Conservation (phyloP, 2,888 invertebrate species). For the Philhelius pedissequus region DNA sequence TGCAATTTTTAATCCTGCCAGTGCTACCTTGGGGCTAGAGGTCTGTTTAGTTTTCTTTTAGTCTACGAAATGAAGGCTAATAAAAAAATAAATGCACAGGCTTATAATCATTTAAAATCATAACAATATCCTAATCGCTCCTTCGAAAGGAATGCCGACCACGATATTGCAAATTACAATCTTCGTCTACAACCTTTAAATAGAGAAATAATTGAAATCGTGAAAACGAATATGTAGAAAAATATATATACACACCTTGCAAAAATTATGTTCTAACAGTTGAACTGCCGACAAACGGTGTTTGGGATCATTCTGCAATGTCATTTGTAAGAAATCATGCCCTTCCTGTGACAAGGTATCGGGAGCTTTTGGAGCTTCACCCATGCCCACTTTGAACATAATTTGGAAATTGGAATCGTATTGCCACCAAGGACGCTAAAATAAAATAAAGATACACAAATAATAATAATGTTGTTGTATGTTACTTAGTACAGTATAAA, state of each 20-base stretch:
- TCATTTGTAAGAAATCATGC: conserved; percentile 86
- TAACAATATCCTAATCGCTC: conserved; percentile 70
- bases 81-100: not conserved
- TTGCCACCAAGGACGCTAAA: conserved; percentile 93
- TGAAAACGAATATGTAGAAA: not conserved
- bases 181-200: conserved; percentile 75
- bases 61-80: not conserved
- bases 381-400: conserved; percentile 97
- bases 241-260: conserved; percentile 79
- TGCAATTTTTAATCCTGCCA: conserved; percentile 3
- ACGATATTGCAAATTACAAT: conserved; percentile 73
- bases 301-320: conserved; percentile 90
- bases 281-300: conserved; percentile 85
- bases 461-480: not conserved
- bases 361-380: conserved; percentile 89
- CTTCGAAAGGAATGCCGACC: conserved; percentile 75
- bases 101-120: no score
- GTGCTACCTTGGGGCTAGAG: not conserved
- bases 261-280: conserved; percentile 87
- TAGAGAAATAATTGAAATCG: not conserved
- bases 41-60: not conserved
- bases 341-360: conserved; percentile 89
- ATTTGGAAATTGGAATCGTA: conserved; percentile 96
- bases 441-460: conserved; percentile 28
- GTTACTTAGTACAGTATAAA: not conserved